phyloP scores from a whole-genome alignment of 2,797 vertebrate genomes.

The Poeciliopsis presidionis region DNA sequence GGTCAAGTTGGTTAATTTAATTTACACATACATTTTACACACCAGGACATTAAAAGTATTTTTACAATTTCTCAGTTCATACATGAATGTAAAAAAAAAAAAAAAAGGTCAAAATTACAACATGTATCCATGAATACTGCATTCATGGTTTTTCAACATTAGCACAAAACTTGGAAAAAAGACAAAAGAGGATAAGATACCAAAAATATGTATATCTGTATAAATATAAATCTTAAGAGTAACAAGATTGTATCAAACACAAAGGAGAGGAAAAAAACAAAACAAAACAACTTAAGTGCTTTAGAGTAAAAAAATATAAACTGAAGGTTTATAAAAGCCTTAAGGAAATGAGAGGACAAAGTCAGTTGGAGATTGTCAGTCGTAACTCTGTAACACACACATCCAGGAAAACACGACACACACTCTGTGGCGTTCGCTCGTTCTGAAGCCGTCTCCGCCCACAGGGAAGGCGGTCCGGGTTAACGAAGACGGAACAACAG shows the following conservation, averaged over 20 bases:
- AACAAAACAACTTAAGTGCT: slow-evolving; percentile 43
- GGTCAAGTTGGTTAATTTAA: slow-evolving; percentile 86
- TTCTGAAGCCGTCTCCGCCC: slow-evolving; percentile 65
- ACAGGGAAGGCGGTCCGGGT: slow-evolving; percentile 56
- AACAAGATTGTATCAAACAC: slow-evolving; percentile 81
- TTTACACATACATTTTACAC: slow-evolving; percentile 89
- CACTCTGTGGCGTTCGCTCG: slow-evolving; percentile 38
- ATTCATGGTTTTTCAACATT: slow-evolving; percentile 75
- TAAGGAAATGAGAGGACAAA: slow-evolving; percentile 54
- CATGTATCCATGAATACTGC: slow-evolving; percentile 78
- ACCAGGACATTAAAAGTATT: slow-evolving; percentile 87
- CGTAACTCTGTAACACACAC: slow-evolving; percentile 67
- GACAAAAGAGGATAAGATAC: slow-evolving; percentile 65
- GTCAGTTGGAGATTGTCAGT: slow-evolving; percentile 82
- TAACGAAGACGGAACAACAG: slow-evolving; percentile 31
- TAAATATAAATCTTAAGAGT: slow-evolving; percentile 84
- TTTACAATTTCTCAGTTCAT: slow-evolving; percentile 89
- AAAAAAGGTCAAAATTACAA: slow-evolving; percentile 82
- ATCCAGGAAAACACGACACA: slow-evolving; percentile 57
- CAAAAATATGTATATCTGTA: slow-evolving; percentile 87
- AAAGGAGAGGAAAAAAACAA: slow-evolving; percentile 50
- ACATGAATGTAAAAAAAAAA: slow-evolving; percentile 87
- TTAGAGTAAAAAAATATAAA: slow-evolving; percentile 76
- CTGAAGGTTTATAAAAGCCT: slow-evolving; percentile 60
- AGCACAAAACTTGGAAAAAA: slow-evolving; percentile 66